Percentiles rank a stretch among this genome's conserved stretches.
Conservation (phyloP, 2,888 invertebrate species). For the Monoplex corrugatus region DNA sequence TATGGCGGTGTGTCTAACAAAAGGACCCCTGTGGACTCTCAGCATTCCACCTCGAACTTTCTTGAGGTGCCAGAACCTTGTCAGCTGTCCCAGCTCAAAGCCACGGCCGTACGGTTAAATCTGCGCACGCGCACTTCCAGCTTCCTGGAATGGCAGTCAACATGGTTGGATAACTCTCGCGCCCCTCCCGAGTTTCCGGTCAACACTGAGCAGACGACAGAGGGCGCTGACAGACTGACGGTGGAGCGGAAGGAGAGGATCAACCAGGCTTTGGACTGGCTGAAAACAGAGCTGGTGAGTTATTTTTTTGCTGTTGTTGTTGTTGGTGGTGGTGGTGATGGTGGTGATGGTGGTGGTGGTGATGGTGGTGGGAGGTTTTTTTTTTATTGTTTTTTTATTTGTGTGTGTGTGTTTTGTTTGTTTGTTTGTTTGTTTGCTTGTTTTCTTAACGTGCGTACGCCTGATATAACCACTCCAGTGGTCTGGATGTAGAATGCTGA, state of each 20-base stretch:
- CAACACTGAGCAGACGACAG: neutral
- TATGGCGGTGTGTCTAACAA: too few species aligned
- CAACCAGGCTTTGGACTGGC: conserved; percentile 56
- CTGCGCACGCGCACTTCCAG: conserved; percentile 53
- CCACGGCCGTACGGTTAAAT: conserved; percentile 53
- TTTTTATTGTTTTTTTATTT: too few species aligned
- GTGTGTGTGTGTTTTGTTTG: too few species aligned
- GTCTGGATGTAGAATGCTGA: too few species aligned
- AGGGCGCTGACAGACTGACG: conserved; percentile 52
- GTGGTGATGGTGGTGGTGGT: too few species aligned
- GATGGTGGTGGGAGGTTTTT: too few species aligned
- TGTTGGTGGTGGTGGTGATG: too few species aligned
- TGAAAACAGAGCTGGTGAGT: conserved; percentile 59
- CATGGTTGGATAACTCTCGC: conserved; percentile 34
- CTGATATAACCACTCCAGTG: too few species aligned
- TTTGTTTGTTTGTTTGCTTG: too few species aligned
- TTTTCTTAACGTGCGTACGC: too few species aligned
- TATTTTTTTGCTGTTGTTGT: neutral
- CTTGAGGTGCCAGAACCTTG: conserved; percentile 41
- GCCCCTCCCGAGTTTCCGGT: conserved; percentile 45
- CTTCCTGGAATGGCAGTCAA: conserved; percentile 52
- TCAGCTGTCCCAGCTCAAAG: conserved; percentile 47
- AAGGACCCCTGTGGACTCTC: too few species aligned
- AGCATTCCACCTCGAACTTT: neutral
- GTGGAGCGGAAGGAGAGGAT: conserved; percentile 56